These are phyloP conservation scores for Onchidella celtica DNA, from an alignment of 2,888 invertebrate species.

Conservation along the genomic window DNA sequence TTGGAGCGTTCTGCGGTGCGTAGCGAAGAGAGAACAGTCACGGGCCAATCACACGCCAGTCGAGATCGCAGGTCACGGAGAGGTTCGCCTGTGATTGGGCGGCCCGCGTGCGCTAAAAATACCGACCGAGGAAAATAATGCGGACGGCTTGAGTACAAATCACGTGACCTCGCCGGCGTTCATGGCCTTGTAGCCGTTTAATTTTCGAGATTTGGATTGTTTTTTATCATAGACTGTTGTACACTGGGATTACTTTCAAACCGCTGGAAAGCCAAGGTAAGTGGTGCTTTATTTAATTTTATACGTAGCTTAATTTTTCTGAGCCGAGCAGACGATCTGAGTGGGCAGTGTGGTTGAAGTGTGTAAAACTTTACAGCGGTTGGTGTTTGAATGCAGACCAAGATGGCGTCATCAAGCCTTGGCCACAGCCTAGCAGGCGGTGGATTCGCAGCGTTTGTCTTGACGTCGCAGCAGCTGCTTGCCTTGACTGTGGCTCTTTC, in stretches of 20 bases:
- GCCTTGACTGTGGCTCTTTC: too few species aligned
- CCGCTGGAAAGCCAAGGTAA: conserved; percentile 19
- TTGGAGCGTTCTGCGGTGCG: conserved; percentile 44
- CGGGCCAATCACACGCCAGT: conserved; percentile 38
- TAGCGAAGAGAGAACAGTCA: conserved; percentile 39
- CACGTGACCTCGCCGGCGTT: conserved; percentile 47
- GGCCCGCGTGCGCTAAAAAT: conserved; percentile 35
- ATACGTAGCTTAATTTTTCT: neutral
- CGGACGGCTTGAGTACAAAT: conserved; percentile 34
- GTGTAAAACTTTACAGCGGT: conserved; percentile 10
- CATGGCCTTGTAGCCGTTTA: conserved; percentile 35
- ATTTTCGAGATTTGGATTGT: conserved; percentile 32
- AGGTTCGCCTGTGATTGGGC: conserved; percentile 41
- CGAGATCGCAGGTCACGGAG: conserved; percentile 29
- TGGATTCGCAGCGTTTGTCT: too few species aligned
- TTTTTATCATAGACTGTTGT: neutral
- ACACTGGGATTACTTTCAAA: conserved; percentile 3
- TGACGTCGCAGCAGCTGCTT: too few species aligned
- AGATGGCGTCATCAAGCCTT: conserved; percentile 48
- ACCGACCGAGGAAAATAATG: conserved; percentile 40
- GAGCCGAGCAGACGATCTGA: too few species aligned
- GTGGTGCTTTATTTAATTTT: neutral
- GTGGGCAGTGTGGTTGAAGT: neutral
- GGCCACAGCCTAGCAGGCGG: neutral
- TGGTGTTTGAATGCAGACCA: conserved; percentile 39